Percentiles rank a stretch among this genome's conserved stretches.
phyloP scores from a whole-genome alignment of 2,797 vertebrate genomes.

The Moxostoma hubbsi region DNA sequence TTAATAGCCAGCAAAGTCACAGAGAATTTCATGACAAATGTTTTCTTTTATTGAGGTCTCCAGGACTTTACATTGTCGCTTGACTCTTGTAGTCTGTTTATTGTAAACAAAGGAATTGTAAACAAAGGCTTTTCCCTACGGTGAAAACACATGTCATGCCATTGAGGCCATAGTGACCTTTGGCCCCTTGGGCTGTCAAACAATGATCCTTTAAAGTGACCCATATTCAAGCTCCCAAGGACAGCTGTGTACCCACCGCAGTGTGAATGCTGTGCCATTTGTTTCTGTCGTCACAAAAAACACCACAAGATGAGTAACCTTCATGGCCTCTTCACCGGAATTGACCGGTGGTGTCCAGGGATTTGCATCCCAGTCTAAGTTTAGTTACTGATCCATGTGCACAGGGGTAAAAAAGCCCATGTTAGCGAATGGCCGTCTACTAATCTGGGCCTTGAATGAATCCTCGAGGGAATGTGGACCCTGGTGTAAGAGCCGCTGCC shows the following conservation, averaged over 20 bases:
- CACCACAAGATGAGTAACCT: slow-evolving; percentile 54
- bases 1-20: no score
- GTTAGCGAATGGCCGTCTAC: slow-evolving; percentile 45
- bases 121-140: slow-evolving; percentile 30
- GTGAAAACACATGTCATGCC: slow-evolving; percentile 20
- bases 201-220: slow-evolving; percentile 44
- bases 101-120: not conserved
- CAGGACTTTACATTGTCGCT: not conserved
- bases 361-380: slow-evolving; percentile 48
- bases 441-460: slow-evolving; percentile 58
- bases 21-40: not conserved
- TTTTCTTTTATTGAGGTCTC: not conserved
- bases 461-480: slow-evolving; percentile 39
- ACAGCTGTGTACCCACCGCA: slow-evolving; percentile 17
- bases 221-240: slow-evolving; percentile 38
- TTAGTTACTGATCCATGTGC: slow-evolving; percentile 49
- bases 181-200: slow-evolving; percentile 25
- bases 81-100: not conserved
- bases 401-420: slow-evolving; percentile 39
- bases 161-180: slow-evolving; percentile 30
- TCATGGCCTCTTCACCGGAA: slow-evolving; percentile 42
- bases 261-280: slow-evolving; percentile 47
- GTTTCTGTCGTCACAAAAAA: slow-evolving; percentile 35
- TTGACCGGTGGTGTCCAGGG: slow-evolving; percentile 46
- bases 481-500: slow-evolving; percentile 32